These are phyloP conservation scores for Anoncus sp. DNA, from an alignment of 2,888 invertebrate genomes.

Conservation along the genomic window DNA sequence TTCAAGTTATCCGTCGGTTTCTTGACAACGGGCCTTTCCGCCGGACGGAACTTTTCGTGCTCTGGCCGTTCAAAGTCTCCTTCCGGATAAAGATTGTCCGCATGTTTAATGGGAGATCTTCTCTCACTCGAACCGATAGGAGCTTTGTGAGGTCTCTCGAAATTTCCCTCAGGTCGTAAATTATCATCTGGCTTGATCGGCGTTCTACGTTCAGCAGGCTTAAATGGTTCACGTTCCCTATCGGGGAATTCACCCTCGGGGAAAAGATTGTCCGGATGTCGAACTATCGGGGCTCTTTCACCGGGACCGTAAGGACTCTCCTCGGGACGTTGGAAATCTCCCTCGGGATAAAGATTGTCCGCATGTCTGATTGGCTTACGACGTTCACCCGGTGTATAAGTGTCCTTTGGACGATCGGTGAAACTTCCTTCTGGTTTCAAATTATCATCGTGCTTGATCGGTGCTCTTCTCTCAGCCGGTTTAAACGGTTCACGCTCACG, in stretches of 20 bases:
- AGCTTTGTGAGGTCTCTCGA: conserved; percentile 84
- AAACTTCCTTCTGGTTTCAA: conserved; percentile 84
- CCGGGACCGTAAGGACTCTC: conserved; percentile 80
- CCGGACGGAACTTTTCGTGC: conserved; percentile 68
- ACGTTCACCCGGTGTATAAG: conserved; percentile 69
- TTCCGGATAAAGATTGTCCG: conserved; percentile 85
- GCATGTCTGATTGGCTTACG: conserved; percentile 80
- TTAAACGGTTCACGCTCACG: conserved; percentile 75
- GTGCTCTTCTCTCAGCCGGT: conserved; percentile 82
- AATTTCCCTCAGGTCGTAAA: conserved; percentile 85
- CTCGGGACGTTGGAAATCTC: conserved; percentile 84
- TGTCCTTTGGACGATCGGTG: conserved; percentile 71
- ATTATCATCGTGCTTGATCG: conserved; percentile 82
- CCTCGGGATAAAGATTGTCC: conserved; percentile 86
- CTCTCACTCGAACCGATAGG: conserved; percentile 85
- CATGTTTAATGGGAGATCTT: conserved; percentile 77
- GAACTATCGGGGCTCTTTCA: conserved; percentile 81
- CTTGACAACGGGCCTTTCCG: conserved; percentile 81
- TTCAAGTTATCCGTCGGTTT: conserved; percentile 85
- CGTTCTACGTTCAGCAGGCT: conserved; percentile 79
- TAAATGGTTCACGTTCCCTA: conserved; percentile 78
- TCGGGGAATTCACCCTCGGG: conserved; percentile 79
- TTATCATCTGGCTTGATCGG: conserved; percentile 83
- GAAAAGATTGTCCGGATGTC: conserved; percentile 85
- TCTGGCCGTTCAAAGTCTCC: conserved; percentile 83